Base-by-base conservation (phyloP, 1,140 invertebrate species). In the Eriosoma lanigerum region DNA sequence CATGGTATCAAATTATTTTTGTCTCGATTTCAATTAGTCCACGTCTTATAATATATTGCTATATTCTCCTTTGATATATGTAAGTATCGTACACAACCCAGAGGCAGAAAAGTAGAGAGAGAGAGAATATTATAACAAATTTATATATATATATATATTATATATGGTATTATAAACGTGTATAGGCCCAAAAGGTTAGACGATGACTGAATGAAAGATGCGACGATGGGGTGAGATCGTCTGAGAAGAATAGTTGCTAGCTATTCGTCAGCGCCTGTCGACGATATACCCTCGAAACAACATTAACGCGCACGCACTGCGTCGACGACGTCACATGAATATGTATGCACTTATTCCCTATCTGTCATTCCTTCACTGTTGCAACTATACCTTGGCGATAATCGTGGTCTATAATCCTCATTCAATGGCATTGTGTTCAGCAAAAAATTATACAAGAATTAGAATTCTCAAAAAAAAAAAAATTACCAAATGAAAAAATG, bases 11-110 rank as follows among this genome's bases (percentile, higher is more conserved):
- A 76, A 46, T 76, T 60, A 46, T 76, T 76, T 76, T 76, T 76
- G 73, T 46, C 38, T 76, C n/a, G 24, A 29, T 46, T 76, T 76
- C 54, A 60, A 60, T 60, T 76, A 76, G 70, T 12, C 26, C 52
- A 56, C 50, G 54, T 52, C 48, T 29, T 29, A 60, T 29, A 29
- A 4, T 38, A 38, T 38, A 38, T 38, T 38, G 8, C 8, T 38
- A 38, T 38, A 38, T 4, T 38, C 3, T 38, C 3, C 32, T 3
- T 38, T 38, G 32, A 4, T 38, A 38, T 38, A 38, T 4, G 32
- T 38, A 8, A 4, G 32, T 38, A 60, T 13, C 21, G 15, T 60
- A 60, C 26, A 1, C 58, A 60, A 12, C 13, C 1, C 24, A 26
- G 24, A 15, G 24, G 26, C 15, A 26, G 15, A 1, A 29, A 38